These are phyloP conservation scores for Chelonus insularis DNA, from an alignment of 1,140 invertebrate species.

Conservation along the genomic window DNA sequence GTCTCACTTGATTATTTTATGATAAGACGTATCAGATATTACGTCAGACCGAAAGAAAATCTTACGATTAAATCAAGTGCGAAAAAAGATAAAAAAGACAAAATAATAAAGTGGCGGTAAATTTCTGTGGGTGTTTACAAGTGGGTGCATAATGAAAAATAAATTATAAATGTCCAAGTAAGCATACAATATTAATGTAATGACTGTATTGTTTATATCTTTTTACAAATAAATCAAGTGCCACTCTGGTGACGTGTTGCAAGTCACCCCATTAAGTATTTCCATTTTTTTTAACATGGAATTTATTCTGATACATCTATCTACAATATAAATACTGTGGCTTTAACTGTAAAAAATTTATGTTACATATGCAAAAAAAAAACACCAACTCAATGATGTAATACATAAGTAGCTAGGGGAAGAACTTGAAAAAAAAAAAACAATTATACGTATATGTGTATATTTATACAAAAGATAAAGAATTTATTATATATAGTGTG, in stretches of 20 bases:
- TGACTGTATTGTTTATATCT: not conserved
- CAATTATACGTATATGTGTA: too few relatives aligned
- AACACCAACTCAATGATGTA: too few relatives aligned
- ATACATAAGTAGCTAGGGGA: too few relatives aligned
- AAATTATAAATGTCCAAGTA: not conserved
- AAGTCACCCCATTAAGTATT: not conserved
- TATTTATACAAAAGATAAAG: too few relatives aligned
- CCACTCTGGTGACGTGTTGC: not conserved
- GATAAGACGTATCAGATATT: not conserved
- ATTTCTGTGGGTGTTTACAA: conserved; percentile 9
- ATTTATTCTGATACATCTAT: too few relatives aligned
- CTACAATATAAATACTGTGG: too few relatives aligned
- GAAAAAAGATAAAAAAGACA: not conserved
- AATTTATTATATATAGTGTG: too few relatives aligned
- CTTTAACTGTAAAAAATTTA: too few relatives aligned
- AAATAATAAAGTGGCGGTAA: not conserved
- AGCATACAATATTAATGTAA: not conserved
- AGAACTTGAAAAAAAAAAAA: too few relatives aligned
- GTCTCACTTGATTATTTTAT: not conserved
- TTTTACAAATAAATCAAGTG: conserved; percentile 7
- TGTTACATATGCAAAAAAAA: too few relatives aligned
- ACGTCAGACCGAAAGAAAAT: not conserved
- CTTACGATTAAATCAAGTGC: not conserved
- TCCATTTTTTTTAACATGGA: too few relatives aligned
- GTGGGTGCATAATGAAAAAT: not conserved